Base-by-base conservation (phyloP, 2,113 vertebrate species). In the Gallinago jamesoni region DNA sequence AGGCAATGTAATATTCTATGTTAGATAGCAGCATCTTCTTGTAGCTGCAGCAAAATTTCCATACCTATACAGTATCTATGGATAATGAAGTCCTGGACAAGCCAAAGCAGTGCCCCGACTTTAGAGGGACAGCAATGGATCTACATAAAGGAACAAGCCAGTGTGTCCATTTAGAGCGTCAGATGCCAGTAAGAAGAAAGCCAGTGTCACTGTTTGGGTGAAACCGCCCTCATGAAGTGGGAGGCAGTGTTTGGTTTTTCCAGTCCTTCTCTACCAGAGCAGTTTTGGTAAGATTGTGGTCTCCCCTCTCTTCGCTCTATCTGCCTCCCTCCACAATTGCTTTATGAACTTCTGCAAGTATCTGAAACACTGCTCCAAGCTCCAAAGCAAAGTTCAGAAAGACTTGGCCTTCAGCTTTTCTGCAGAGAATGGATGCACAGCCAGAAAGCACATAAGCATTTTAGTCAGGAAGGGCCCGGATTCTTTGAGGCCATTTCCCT, bases 191-290 rank as follows among this genome's bases (percentile, higher is more conserved):
- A 69, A 75, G 30, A 83, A 84, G 43, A 68, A 93, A 78, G 52
- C 16, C 43, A 81, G 7, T 39, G 35, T 52, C 31, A 60, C 30
- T 48, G 14, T 63, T 39, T 12, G 43, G 60, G 33, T 72, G 56
- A 72, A 87, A 74, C 3, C 23, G 19, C 14, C 6, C 7, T 56
- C 0, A 0, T 43, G n/a, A 81, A 92, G 27, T n/a, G 7, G 8
- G 13, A 4, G 9, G 37, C 53, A 73, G 12, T 12, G 6, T 52
- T 56, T 15, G 45, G 12, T 6, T 70, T 84, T 91, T 89, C 60
- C 75, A 67, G 52, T 12, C 21, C 81, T 87, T 57, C 47, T 74
- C 41, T 72, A 24, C 2, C 23, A 30, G 5, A 56, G 20, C 52
- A 55, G 15, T 62, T 86, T 80, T 14, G 6, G 15, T 70, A 68